Conservation (phyloP, 2,797 vertebrate genomes). For the Sebastes nivosus region DNA sequence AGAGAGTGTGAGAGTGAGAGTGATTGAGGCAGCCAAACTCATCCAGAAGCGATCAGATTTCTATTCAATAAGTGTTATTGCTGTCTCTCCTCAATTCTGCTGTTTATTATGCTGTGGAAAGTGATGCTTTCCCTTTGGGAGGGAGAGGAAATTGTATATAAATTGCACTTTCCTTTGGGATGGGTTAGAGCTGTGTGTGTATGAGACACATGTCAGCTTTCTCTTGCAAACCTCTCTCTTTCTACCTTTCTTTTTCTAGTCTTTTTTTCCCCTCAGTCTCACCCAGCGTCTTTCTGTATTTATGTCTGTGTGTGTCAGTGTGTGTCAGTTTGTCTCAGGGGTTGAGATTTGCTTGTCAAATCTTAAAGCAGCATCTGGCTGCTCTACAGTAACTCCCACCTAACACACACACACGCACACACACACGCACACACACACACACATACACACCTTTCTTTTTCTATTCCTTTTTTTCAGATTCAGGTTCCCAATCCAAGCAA, state of each 20-base stretch:
- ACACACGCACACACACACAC: background rate
- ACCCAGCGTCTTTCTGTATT: background rate
- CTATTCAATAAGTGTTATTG: slow-evolving; percentile 65
- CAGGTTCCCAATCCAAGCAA: background rate
- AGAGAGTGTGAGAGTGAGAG: background rate
- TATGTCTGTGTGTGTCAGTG: background rate
- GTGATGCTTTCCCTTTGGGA: slow-evolving; percentile 59
- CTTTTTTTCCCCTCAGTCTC: background rate
- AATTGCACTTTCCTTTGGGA: slow-evolving; percentile 65
- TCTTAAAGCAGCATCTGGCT: slow-evolving; percentile 40
- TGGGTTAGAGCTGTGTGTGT: slow-evolving; percentile 29
- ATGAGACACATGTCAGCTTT: slow-evolving; percentile 61
- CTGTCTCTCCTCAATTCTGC: slow-evolving; percentile 40
- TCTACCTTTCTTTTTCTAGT: background rate
- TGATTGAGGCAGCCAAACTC: slow-evolving; percentile 14
- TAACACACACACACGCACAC: background rate
- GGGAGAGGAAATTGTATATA: slow-evolving; percentile 55
- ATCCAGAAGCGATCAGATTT: slow-evolving; percentile 45
- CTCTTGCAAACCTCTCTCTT: slow-evolving; percentile 15
- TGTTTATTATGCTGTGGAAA: slow-evolving; percentile 65
- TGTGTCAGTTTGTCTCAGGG: slow-evolving; percentile 36
- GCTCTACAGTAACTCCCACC: slow-evolving; percentile 21
- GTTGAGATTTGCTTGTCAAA: slow-evolving; percentile 18
- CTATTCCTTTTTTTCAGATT: background rate
- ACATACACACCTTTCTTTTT: background rate